Percentiles rank a stretch among this genome's conserved stretches.
Evolutionary conservation across 2,797 vertebrate species (phyloP).

Genomic region (Sarcophilus harrisii): DNA sequence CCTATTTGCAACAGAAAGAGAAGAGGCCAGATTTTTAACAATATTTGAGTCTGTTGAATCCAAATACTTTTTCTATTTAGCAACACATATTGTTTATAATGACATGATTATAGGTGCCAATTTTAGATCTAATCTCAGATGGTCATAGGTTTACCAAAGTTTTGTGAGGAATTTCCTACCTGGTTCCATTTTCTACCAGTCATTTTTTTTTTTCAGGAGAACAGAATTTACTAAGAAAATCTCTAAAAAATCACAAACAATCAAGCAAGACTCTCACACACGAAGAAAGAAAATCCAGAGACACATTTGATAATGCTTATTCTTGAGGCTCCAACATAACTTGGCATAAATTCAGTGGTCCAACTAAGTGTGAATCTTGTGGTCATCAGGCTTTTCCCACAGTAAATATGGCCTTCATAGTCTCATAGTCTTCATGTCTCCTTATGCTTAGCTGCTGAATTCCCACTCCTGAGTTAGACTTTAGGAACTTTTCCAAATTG

Average conservation of each 20-base stretch:
- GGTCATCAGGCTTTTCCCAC: background rate
- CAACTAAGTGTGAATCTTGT: background rate
- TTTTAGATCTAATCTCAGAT: background rate
- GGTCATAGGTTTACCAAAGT: background rate
- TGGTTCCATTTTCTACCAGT: background rate
- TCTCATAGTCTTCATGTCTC: constrained; percentile 23
- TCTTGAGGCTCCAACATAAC: background rate
- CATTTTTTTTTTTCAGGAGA: background rate
- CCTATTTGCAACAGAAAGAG: background rate
- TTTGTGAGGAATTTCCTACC: background rate
- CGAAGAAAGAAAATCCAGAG: background rate
- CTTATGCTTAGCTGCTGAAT: constrained; percentile 21
- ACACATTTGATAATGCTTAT: background rate
- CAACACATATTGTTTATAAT: background rate
- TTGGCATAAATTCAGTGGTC: background rate
- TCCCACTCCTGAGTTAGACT: constrained; percentile 38
- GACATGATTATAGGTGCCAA: background rate
- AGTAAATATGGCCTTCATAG: constrained; percentile 34
- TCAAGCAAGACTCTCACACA: background rate
- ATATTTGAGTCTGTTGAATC: background rate
- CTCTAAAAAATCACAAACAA: background rate
- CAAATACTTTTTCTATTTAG: background rate
- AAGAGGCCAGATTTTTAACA: background rate
- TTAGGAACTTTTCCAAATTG: constrained; percentile 60
- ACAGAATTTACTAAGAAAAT: background rate